phyloP scores from a whole-genome alignment of 2,113 vertebrate genomes.

The Indicator maculatus region DNA sequence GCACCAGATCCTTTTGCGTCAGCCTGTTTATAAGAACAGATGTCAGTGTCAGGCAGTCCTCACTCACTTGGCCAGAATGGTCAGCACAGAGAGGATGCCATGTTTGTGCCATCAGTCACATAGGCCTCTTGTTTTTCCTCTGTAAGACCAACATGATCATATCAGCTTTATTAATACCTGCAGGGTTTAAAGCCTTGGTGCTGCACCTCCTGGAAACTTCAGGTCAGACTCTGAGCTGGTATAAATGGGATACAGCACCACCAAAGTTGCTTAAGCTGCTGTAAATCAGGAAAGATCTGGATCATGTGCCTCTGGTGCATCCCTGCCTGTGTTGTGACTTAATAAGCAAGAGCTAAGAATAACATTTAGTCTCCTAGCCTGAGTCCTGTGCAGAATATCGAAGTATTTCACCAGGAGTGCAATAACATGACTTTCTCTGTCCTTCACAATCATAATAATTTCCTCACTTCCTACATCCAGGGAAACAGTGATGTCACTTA shows the following conservation, averaged over 20 bases:
- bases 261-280: not conserved
- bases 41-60: not conserved
- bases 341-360: constrained; percentile 9
- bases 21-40: not conserved
- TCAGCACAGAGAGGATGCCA: not conserved
- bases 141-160: not conserved
- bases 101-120: not conserved
- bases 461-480: not conserved
- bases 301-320: not conserved
- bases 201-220: not conserved
- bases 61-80: not conserved
- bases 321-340: not conserved
- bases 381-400: not conserved
- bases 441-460: not conserved
- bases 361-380: not conserved
- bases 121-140: not conserved
- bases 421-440: not conserved
- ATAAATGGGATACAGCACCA: not conserved
- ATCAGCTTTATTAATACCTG: not conserved
- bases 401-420: not conserved
- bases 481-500: not conserved
- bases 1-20: not conserved
- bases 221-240: not conserved
- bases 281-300: not conserved
- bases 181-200: not conserved